Conservation (phyloP, 1,140 invertebrate genomes). For the Drosophila busckii region DNA sequence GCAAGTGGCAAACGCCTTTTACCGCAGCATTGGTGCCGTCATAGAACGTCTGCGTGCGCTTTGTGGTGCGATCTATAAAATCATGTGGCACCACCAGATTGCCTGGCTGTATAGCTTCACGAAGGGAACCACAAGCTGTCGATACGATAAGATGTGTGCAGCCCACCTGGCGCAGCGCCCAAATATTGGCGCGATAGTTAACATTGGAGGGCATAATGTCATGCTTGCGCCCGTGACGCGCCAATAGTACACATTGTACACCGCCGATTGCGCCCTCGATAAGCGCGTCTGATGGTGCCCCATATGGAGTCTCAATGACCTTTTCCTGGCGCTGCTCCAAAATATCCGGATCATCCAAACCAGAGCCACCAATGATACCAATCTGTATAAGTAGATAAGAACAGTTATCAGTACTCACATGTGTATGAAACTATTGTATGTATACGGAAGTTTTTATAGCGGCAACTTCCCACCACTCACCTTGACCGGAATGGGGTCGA, state of each 20-base stretch:
- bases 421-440: too few relatives aligned
- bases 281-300: conserved; percentile 90
- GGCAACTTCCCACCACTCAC: conserved; percentile 27
- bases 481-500: conserved; percentile 65
- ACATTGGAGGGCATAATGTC: conserved; percentile 86
- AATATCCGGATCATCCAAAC: conserved; percentile 91
- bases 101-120: conserved; percentile 92
- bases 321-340: conserved; percentile 85
- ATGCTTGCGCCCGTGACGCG: conserved; percentile 94
- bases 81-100: conserved; percentile 94
- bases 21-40: conserved; percentile 85
- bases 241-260: conserved; percentile 86
- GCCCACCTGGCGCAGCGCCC: conserved; percentile 91
- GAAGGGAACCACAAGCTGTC: conserved; percentile 87
- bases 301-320: conserved; percentile 88
- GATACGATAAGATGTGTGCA: conserved; percentile 94
- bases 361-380: conserved; percentile 97
- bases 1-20: conserved; percentile 93
- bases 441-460: not conserved
- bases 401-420: not conserved
- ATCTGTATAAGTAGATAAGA: conserved; percentile 82
- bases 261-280: conserved; percentile 87
- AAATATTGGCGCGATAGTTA: conserved; percentile 98
- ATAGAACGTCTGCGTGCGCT: conserved; percentile 92
- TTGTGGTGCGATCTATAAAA: conserved; percentile 93